Conservation (phyloP, 2,888 invertebrate genomes). For the Polylopha cassiicola region DNA sequence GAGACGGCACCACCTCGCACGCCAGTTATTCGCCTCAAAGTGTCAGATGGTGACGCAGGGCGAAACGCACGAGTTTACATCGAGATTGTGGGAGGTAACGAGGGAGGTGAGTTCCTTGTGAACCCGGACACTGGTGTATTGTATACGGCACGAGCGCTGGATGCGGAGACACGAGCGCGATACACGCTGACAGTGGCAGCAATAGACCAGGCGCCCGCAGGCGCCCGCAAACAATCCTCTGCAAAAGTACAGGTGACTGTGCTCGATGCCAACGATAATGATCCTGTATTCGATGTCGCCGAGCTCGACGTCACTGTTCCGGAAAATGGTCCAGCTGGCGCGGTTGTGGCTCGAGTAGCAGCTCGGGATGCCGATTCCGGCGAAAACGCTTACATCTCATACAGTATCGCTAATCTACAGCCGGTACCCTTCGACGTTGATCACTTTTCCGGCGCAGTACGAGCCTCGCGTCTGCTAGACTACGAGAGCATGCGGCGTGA, state of each 20-base stretch:
- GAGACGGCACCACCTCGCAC: slow-evolving; percentile 94
- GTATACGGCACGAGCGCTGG: slow-evolving; percentile 87
- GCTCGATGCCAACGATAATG: slow-evolving; percentile 95
- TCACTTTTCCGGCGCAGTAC: slow-evolving; percentile 93
- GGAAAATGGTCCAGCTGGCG: slow-evolving; percentile 93
- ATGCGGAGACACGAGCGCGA: slow-evolving; percentile 89
- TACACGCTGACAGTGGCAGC: slow-evolving; percentile 94
- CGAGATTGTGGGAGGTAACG: slow-evolving; percentile 94
- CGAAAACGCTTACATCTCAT: slow-evolving; percentile 96
- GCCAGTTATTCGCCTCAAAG: slow-evolving; percentile 90
- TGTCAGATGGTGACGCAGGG: slow-evolving; percentile 90
- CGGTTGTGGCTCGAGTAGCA: slow-evolving; percentile 87
- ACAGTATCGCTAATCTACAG: slow-evolving; percentile 92
- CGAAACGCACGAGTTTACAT: slow-evolving; percentile 90
- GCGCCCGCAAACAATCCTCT: slow-evolving; percentile 89
- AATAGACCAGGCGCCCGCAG: slow-evolving; percentile 90
- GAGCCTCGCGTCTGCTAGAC: slow-evolving; percentile 89
- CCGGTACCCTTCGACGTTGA: slow-evolving; percentile 97
- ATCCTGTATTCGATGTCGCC: slow-evolving; percentile 88
- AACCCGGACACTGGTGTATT: slow-evolving; percentile 93
- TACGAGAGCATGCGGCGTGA: slow-evolving; percentile 93
- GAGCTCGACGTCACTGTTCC: slow-evolving; percentile 84
- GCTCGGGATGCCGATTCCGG: slow-evolving; percentile 94
- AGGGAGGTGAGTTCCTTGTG: slow-evolving; percentile 90
- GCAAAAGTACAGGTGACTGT: slow-evolving; percentile 94